phyloP scores from a whole-genome alignment of 2,113 vertebrate genomes.

The Plecotus auritus region DNA sequence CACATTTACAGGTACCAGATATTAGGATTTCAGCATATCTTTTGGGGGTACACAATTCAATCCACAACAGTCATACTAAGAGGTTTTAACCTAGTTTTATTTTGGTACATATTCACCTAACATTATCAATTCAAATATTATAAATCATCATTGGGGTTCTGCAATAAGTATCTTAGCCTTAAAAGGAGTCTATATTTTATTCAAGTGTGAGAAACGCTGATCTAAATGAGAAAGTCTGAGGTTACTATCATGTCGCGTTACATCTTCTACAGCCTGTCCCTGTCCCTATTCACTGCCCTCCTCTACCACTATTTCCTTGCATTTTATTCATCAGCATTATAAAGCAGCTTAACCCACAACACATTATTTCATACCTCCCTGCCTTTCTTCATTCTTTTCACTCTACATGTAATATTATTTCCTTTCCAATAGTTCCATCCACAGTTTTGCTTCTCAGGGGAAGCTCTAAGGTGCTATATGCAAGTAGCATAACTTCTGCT shows the following conservation, averaged over 20 bases:
- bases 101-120: not conserved
- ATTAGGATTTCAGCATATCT: not conserved
- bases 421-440: not conserved
- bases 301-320: not conserved
- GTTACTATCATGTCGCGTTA: not conserved
- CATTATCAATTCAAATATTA: not conserved
- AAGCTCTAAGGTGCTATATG: not conserved
- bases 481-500: not conserved
- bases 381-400: not conserved
- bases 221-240: not conserved
- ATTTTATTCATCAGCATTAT: not conserved
- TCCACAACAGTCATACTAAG: not conserved
- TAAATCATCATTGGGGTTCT: not conserved
- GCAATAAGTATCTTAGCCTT: not conserved
- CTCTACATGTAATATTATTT: not conserved
- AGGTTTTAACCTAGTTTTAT: not conserved
- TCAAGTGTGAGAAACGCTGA: not conserved
- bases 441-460: not conserved
- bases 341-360: not conserved
- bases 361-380: not conserved
- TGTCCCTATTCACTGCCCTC: not conserved
- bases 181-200: not conserved
- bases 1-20: not conserved
- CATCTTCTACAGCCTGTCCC: not conserved
- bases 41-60: not conserved